phyloP scores from a whole-genome alignment of 1,140 invertebrate species.

The Trichonephila clavipes region DNA sequence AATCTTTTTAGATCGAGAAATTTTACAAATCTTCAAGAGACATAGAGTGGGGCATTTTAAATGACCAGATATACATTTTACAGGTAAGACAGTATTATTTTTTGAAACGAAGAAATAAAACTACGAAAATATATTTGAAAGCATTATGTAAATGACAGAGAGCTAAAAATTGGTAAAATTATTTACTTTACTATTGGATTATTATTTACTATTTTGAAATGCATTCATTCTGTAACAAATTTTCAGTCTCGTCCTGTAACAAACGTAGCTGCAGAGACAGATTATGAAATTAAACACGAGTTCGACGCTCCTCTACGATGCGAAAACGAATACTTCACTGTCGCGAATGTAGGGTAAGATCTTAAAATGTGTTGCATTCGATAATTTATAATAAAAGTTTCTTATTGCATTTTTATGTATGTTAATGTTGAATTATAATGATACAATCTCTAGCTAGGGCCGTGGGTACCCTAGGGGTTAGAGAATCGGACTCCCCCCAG shows the following conservation, averaged over 20 bases:
- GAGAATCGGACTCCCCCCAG: too few relatives aligned
- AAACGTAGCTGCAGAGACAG: constrained; percentile 25
- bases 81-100: neutral
- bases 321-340: constrained; percentile 74
- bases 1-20: constrained; percentile 51
- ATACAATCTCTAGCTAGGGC: too few relatives aligned
- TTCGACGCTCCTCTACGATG: constrained; percentile 64
- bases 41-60: constrained; percentile 77
- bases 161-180: neutral
- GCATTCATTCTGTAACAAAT: neutral
- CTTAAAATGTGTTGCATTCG: neutral
- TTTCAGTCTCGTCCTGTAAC: constrained; percentile 77
- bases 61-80: constrained; percentile 36
- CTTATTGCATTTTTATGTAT: too few relatives aligned
- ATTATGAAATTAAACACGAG: constrained; percentile 77
- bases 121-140: too few relatives aligned
- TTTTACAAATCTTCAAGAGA: constrained; percentile 63
- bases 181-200: neutral
- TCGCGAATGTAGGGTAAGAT: constrained; percentile 74
- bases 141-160: too few relatives aligned
- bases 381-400: neutral
- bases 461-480: too few relatives aligned
- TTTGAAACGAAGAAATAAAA: too few relatives aligned
- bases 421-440: too few relatives aligned
- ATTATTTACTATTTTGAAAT: neutral